Percentiles rank a stretch among this genome's conserved stretches.
Evolutionary conservation across 2,113 vertebrate species (phyloP).

Genomic region (Hippocampus zosterae): DNA sequence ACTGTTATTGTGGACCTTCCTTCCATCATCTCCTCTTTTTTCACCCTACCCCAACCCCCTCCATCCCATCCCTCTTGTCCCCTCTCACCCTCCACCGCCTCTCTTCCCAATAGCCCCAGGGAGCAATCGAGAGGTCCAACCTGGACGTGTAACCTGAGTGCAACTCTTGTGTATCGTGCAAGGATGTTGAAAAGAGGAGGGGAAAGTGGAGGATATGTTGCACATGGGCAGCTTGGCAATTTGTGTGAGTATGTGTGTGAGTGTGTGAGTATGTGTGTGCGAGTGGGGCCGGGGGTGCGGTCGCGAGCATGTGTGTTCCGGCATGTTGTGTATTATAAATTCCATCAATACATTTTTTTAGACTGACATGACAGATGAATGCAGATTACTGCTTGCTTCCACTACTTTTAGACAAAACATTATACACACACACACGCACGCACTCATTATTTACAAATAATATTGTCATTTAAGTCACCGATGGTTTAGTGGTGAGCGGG

Average conservation of each 20-base stretch:
- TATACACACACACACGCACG: neutral
- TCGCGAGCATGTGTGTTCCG: neutral
- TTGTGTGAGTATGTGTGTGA: constrained; percentile 8
- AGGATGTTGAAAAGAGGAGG: constrained; percentile 60
- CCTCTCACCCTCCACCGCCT: constrained; percentile 14
- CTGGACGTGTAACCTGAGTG: constrained; percentile 63
- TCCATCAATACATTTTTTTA: constrained; percentile 22
- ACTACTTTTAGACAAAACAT: neutral
- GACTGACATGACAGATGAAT: constrained; percentile 37
- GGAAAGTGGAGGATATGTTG: constrained; percentile 43
- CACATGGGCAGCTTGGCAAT: constrained; percentile 29
- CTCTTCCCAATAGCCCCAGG: constrained; percentile 53
- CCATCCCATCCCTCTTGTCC: neutral
- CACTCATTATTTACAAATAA: neutral
- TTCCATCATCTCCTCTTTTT: constrained; percentile 52
- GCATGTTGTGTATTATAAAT: constrained; percentile 33
- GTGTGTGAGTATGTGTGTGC: constrained; percentile 3
- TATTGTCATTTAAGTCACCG: no score
- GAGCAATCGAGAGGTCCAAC: constrained; percentile 70
- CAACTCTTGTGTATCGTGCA: constrained; percentile 58
- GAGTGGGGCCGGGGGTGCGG: neutral
- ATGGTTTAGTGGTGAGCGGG: no score
- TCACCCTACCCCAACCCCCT: neutral
- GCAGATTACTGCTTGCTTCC: neutral
- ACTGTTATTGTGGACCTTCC: constrained; percentile 67